These are phyloP conservation scores for Bellardia bayeri DNA, from an alignment of 2,888 invertebrate genomes.

Conservation along the genomic window DNA sequence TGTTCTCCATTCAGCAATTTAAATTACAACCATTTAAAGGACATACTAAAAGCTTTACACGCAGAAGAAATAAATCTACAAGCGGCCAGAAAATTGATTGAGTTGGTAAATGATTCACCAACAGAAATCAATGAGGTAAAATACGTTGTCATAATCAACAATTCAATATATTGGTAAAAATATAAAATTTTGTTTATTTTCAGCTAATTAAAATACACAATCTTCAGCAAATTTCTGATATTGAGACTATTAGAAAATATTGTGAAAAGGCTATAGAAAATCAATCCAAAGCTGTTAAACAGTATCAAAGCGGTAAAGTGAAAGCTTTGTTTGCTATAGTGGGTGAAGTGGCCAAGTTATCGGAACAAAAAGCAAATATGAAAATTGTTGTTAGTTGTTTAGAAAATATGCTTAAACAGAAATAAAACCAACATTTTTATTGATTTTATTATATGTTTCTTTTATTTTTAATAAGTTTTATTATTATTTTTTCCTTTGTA, in stretches of 20 bases:
- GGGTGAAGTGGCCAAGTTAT: slow-evolving; percentile 86
- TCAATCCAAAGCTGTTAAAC: slow-evolving; percentile 88
- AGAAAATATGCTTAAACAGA: slow-evolving; percentile 82
- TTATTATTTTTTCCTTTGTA: not conserved
- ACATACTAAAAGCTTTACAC: slow-evolving; percentile 87
- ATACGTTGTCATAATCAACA: slow-evolving; percentile 32
- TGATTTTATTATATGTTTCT: slow-evolving; percentile 37
- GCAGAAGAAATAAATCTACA: slow-evolving; percentile 87
- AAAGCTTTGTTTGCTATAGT: slow-evolving; percentile 89
- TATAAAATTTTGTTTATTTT: slow-evolving; percentile 50
- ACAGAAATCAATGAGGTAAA: slow-evolving; percentile 81
- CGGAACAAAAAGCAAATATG: slow-evolving; percentile 89
- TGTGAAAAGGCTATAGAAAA: slow-evolving; percentile 87
- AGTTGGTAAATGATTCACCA: slow-evolving; percentile 84
- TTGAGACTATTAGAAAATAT: slow-evolving; percentile 86
- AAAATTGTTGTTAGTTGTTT: slow-evolving; percentile 86
- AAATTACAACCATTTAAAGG: slow-evolving; percentile 86
- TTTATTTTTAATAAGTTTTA: slow-evolving; percentile 37
- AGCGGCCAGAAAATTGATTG: slow-evolving; percentile 85
- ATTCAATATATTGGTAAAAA: not conserved
- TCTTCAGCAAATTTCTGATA: slow-evolving; percentile 88
- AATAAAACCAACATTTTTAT: slow-evolving; percentile 30
- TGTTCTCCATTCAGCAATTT: slow-evolving; percentile 83
- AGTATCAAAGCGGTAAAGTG: slow-evolving; percentile 89
- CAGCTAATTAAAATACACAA: slow-evolving; percentile 87